Evolutionary conservation across 2,888 invertebrate genomes (phyloP).

Genomic region (Netelia melanura): DNA sequence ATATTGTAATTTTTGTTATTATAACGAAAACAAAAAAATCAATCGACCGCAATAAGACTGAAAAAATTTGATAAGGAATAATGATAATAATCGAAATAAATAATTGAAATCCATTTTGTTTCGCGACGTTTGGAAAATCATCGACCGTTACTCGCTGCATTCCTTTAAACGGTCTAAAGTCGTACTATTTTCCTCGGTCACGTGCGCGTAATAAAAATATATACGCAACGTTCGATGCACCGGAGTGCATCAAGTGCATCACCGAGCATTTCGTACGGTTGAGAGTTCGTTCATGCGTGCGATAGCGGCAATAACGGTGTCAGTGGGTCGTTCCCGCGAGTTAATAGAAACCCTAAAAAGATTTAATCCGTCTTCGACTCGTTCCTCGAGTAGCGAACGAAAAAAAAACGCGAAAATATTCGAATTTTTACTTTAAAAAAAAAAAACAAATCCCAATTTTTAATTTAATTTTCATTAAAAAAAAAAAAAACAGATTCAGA

Average conservation of each 20-base stretch:
- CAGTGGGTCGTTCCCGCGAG: slow-evolving; percentile 57
- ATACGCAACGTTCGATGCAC: slow-evolving; percentile 5
- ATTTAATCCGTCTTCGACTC: slow-evolving; percentile 45
- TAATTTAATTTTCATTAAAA: neutral
- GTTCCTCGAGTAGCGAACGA: neutral
- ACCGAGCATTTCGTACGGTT: slow-evolving; percentile 4
- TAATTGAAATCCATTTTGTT: no score
- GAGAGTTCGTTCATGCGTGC: slow-evolving; percentile 41
- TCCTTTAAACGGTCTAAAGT: no score
- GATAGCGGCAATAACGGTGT: slow-evolving; percentile 60
- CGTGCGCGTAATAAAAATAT: neutral
- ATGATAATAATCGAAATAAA: no score
- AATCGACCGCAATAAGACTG: no score
- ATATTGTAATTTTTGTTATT: no score
- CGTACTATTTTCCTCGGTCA: neutral
- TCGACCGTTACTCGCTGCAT: no score
- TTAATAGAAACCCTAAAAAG: slow-evolving; percentile 62
- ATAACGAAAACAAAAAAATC: no score
- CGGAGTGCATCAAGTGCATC: slow-evolving; percentile 39
- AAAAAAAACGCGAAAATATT: neutral
- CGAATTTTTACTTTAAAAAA: neutral
- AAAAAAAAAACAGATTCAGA: no score
- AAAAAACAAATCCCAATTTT: neutral
- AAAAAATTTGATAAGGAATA: no score
- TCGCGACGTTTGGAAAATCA: no score